phyloP scores from a whole-genome alignment of 2,888 invertebrate genomes.

The Pyrocoelia pectoralis region DNA sequence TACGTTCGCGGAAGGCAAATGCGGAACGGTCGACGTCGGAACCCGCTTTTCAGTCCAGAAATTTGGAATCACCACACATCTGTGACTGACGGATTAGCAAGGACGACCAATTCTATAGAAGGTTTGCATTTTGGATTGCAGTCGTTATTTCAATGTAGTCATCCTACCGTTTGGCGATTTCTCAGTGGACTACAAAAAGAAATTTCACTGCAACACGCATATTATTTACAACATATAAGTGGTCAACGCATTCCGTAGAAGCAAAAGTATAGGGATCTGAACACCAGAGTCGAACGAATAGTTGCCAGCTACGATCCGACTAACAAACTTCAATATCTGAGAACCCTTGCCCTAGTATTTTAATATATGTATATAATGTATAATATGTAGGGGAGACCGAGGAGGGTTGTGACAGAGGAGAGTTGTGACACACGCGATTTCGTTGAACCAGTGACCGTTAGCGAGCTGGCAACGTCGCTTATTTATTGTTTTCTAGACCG shows the following conservation, averaged over 20 bases:
- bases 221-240: conserved; percentile 7
- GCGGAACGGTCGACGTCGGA: conserved; percentile 7
- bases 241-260: conserved; percentile 10
- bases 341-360: conserved; percentile 10
- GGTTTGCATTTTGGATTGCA: neutral
- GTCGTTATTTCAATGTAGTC: conserved; percentile 13
- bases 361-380: neutral
- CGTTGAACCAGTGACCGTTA: too few relatives aligned
- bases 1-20: neutral
- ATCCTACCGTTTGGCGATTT: conserved; percentile 3
- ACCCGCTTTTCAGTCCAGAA: conserved; percentile 13
- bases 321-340: conserved; percentile 9
- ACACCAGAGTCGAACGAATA: conserved; percentile 11
- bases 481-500: too few relatives aligned
- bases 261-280: conserved; percentile 9
- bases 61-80: conserved; percentile 8
- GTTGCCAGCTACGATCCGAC: conserved; percentile 10
- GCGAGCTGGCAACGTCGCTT: too few relatives aligned
- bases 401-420: too few relatives aligned
- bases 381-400: neutral
- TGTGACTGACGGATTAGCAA: conserved; percentile 11
- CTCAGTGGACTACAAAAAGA: conserved; percentile 9
- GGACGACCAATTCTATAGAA: conserved; percentile 7
- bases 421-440: too few relatives aligned
- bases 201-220: conserved; percentile 6